These are phyloP conservation scores for Ptilonorhynchus violaceus DNA, from an alignment of 2,113 vertebrate species.

Conservation along the genomic window DNA sequence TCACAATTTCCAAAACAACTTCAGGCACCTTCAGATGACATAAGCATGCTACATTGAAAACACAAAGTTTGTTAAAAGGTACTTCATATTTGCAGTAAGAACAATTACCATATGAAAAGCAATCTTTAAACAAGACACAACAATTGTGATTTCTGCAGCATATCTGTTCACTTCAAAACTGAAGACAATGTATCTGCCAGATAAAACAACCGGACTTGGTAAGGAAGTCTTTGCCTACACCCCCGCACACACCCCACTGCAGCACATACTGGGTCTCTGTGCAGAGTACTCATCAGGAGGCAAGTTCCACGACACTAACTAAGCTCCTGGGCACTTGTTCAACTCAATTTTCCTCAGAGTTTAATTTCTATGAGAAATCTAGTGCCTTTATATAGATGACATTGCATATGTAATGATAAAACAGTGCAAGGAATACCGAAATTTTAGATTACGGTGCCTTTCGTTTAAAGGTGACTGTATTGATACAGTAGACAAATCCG, in stretches of 20 bases:
- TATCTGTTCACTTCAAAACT: background rate
- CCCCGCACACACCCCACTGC: accelerated
- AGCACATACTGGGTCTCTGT: background rate
- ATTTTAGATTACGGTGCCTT: background rate
- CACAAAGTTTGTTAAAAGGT: background rate
- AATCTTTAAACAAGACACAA: background rate
- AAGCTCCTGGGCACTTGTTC: background rate
- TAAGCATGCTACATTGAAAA: background rate
- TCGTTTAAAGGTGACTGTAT: background rate
- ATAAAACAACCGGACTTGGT: background rate
- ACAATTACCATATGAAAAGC: background rate
- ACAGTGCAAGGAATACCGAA: background rate
- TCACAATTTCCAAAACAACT: background rate
- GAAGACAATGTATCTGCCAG: background rate
- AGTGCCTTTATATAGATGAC: background rate
- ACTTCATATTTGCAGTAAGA: background rate
- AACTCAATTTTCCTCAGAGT: background rate
- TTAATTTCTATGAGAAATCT: background rate
- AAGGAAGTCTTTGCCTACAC: background rate
- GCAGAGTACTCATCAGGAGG: background rate
- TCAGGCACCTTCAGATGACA: background rate
- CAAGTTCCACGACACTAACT: background rate
- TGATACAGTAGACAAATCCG: background rate
- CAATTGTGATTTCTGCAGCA: background rate
- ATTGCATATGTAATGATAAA: background rate